These are phyloP conservation scores for Nannobrachium achirus DNA, from an alignment of 2,113 vertebrate species.

Conservation along the genomic window DNA sequence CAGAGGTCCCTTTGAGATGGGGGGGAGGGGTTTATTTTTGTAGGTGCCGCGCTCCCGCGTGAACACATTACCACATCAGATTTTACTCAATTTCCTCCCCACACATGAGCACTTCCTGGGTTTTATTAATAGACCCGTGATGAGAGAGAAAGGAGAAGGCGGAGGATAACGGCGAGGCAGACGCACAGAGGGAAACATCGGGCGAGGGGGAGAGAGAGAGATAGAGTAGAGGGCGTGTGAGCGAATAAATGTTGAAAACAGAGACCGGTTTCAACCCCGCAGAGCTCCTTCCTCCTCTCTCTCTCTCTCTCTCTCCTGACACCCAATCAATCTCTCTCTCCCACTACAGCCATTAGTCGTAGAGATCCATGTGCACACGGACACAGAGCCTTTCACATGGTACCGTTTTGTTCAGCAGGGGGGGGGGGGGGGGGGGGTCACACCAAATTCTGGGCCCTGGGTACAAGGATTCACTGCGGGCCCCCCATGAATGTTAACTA, in stretches of 20 bases:
- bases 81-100: constrained; percentile 15
- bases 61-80: constrained; percentile 21
- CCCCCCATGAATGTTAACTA: too few species aligned
- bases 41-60: neutral
- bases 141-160: constrained; percentile 12
- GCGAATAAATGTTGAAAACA: constrained; percentile 58
- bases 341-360: constrained; percentile 30
- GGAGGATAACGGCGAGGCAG: constrained; percentile 15
- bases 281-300: constrained; percentile 62
- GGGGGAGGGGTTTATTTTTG: neutral
- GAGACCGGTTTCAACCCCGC: constrained; percentile 47
- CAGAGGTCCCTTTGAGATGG: constrained; percentile 22
- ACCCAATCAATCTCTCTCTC: constrained; percentile 65
- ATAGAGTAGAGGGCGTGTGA: neutral
- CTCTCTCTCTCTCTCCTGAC: constrained; percentile 51
- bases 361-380: constrained; percentile 29
- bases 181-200: constrained; percentile 20
- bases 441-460: too few species aligned
- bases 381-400: constrained; percentile 45
- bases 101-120: neutral
- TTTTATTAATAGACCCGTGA: constrained; percentile 12
- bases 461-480: too few species aligned
- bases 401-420: constrained; percentile 34
- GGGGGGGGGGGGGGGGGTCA: too few species aligned
- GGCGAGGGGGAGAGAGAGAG: neutral